A percentile compares a stretch with the other conserved stretches of the same genome.
Evolutionary conservation across 2,113 vertebrate species (phyloP).

Genomic region (Delphinapterus leucas): DNA sequence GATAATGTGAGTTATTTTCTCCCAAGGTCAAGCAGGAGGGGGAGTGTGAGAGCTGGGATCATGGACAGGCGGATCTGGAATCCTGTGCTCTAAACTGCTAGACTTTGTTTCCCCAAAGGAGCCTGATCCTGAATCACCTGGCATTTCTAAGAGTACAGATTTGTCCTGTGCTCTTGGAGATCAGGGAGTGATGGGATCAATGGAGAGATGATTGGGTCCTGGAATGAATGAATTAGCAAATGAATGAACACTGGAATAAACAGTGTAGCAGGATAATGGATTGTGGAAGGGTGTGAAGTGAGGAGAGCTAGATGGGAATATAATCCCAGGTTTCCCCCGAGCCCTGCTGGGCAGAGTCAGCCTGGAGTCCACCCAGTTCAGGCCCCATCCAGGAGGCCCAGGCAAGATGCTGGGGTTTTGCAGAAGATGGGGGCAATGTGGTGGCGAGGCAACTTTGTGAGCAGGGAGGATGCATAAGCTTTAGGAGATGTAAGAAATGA

Average conservation of each 20-base stretch:
- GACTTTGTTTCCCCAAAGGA: not conserved
- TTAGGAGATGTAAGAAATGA: not conserved
- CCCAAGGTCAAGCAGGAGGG: not conserved
- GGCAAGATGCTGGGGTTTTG: not conserved
- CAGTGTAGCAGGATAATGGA: not conserved
- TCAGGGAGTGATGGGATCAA: not conserved
- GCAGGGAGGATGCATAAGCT: rapidly evolving
- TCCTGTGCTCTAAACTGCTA: not conserved
- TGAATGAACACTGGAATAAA: not conserved
- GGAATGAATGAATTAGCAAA: not conserved
- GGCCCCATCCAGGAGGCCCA: not conserved
- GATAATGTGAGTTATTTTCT: not conserved
- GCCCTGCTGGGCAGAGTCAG: not conserved
- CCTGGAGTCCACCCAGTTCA: not conserved
- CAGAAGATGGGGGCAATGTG: not conserved
- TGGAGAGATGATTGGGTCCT: not conserved
- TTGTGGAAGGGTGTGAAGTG: not conserved
- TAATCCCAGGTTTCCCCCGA: not conserved
- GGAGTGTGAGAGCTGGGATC: not conserved
- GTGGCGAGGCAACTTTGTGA: not conserved
- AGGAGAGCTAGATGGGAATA: not conserved
- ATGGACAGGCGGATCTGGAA: not conserved
- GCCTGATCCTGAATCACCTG: not conserved
- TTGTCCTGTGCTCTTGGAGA: not conserved
- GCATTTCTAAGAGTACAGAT: not conserved